These are phyloP conservation scores for Parazoanthus darwini DNA, from an alignment of 92 coral and sea anemone species.

Conservation along the genomic window DNA sequence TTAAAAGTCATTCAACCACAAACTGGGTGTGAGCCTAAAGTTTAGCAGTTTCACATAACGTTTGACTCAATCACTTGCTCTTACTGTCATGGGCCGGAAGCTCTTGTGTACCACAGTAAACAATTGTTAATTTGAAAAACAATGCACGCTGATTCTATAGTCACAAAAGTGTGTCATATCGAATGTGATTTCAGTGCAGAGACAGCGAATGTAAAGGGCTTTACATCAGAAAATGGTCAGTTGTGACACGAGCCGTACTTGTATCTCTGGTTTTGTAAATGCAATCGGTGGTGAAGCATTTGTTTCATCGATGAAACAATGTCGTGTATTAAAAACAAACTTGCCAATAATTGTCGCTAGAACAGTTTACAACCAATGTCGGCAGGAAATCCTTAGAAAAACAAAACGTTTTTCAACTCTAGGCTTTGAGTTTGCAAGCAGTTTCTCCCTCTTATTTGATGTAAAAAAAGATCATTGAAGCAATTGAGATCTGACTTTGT, in stretches of 20 bases:
- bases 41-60: not conserved
- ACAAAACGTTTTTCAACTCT: not conserved
- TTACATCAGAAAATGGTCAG: not conserved
- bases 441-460: not conserved
- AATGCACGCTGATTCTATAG: not conserved
- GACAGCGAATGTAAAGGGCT: not conserved
- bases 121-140: not conserved
- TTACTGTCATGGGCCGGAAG: not conserved
- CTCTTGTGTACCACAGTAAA: not conserved
- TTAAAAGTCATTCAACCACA: not conserved
- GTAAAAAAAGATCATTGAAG: not conserved
- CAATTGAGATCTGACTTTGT: not conserved
- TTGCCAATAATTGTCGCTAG: too few species aligned
- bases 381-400: not conserved
- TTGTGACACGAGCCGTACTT: too few species aligned
- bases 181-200: too few species aligned
- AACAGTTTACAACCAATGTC: not conserved
- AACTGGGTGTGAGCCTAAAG: not conserved
- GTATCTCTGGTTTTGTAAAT: too few species aligned
- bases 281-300: too few species aligned
- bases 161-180: too few species aligned
- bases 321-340: not conserved
- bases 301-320: not conserved
- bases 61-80: conserved; percentile 7
- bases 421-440: not conserved